Evolutionary conservation across 1,140 invertebrate species (phyloP), one percentile per base, ranked within the genome.

Genomic region (Hirudo medicinalis): DNA sequence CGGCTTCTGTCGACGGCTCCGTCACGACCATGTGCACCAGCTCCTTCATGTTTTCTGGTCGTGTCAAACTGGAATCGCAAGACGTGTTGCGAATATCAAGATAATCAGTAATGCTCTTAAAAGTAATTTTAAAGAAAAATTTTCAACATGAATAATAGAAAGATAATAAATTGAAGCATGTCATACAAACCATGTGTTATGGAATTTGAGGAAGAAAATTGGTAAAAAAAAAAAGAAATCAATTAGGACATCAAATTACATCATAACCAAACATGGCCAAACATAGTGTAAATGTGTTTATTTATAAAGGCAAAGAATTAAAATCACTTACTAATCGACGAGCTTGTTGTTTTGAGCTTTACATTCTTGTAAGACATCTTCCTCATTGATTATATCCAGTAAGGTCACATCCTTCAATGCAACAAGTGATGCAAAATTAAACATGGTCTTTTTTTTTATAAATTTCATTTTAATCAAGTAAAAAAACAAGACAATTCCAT

Each of bases 281-380:
- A 63, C 57, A 63, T 63, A 3, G 20, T 15, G 19, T 15, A 63
- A 63, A 8, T 22, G 9, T 6, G 1, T 55, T 55, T 22, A 36
- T 55, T 54, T 71, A 55, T 67, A 72, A 54, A 43, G 71, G 70
- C 27, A 69, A 54, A 54, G 32, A 27, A 36, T 27, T 55, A 27
- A 69, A 71, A 71, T 25, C 70, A 88, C 90, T 90, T 87, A 95
- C 92, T 90, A 95, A 78, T 91, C 91, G 75, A 95, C 86, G 72
- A 97, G 84, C 77, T 89, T 90, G 82, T 90, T 91, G 81, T 94
- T 95, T 80, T 91, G 90, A 74, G 87, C 88, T 85, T 92, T 93
- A 82, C 92, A 94, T 86, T 97, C 92, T 82, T 94, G 91, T 73
- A 97, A 85, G 78, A 97, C 90, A 82, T 95, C 91, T 80, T 94